These are phyloP conservation scores for Cyrtodaria siliqua DNA, from an alignment of 2,888 invertebrate species.

Conservation along the genomic window DNA sequence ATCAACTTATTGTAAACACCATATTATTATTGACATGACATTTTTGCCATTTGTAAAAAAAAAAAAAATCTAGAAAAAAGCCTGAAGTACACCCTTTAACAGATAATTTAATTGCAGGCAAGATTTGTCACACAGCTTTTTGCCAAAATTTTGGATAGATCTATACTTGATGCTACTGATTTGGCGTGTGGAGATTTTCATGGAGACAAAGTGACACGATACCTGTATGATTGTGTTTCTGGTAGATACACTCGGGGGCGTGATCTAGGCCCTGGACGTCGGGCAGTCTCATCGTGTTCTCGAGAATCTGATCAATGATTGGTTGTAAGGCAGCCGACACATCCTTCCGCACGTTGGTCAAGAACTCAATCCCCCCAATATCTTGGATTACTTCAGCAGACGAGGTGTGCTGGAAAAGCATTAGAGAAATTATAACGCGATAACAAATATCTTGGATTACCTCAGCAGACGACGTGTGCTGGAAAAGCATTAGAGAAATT, in stretches of 20 bases:
- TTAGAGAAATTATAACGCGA: too few relatives aligned
- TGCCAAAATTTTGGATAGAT: too few relatives aligned
- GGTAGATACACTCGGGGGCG: slow-evolving; percentile 81
- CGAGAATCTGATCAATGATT: slow-evolving; percentile 82
- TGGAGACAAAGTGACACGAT: too few relatives aligned
- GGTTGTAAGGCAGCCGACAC: slow-evolving; percentile 73
- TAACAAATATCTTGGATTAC: too few relatives aligned
- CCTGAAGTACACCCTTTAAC: too few relatives aligned
- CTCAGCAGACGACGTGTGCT: too few relatives aligned
- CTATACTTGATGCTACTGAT: too few relatives aligned
- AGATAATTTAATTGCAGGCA: too few relatives aligned
- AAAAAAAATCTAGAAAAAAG: too few relatives aligned
- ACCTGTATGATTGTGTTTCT: slow-evolving; percentile 75
- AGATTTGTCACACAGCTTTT: too few relatives aligned
- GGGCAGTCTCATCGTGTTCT: slow-evolving; percentile 82
- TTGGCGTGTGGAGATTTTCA: too few relatives aligned
- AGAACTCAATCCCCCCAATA: slow-evolving; percentile 84
- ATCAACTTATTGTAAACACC: background rate
- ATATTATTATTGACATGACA: background rate
- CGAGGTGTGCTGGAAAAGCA: slow-evolving; percentile 80
- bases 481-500: too few relatives aligned
- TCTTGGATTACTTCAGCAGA: slow-evolving; percentile 81
- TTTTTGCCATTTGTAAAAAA: background rate
- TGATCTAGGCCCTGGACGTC: slow-evolving; percentile 65
- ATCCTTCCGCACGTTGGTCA: slow-evolving; percentile 81